Percentiles rank a stretch among this genome's conserved stretches.
Evolutionary conservation across 2,113 vertebrate species (phyloP).

Genomic region (Pituophis catenifer): DNA sequence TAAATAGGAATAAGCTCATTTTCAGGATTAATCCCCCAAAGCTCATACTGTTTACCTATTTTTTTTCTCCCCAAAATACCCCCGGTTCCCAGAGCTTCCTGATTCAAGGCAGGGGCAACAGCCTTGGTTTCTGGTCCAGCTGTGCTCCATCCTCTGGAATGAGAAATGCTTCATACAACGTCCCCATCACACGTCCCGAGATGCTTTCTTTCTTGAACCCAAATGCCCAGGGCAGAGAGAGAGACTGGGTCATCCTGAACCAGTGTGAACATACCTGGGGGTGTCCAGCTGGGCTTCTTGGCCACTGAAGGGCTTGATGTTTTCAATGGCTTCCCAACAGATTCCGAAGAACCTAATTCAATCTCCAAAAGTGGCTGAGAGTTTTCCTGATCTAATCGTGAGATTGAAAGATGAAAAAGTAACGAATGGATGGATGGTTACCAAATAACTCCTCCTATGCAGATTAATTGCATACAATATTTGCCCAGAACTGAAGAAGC

Average conservation of each 20-base stretch:
- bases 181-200: not conserved
- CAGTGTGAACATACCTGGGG: slow-evolving; percentile 77
- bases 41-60: not conserved
- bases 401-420: slow-evolving; percentile 25
- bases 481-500: not conserved
- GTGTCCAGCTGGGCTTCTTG: slow-evolving; percentile 81
- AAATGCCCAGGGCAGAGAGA: not conserved
- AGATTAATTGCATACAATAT: not conserved
- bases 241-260: not conserved
- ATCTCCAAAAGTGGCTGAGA: slow-evolving; percentile 9
- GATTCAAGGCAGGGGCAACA: not conserved
- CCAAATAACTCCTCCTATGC: not conserved
- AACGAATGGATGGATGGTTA: not conserved
- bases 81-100: not conserved
- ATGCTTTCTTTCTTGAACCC: not conserved
- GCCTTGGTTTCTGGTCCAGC: not conserved
- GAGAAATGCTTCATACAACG: not conserved
- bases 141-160: not conserved
- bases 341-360: slow-evolving; percentile 30
- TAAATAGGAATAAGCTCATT: not conserved
- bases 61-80: not conserved
- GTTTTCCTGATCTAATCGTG: slow-evolving; percentile 9
- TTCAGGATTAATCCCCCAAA: not conserved
- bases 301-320: slow-evolving; percentile 64
- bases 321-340: slow-evolving; percentile 51